Evolutionary conservation across 2,797 vertebrate genomes (phyloP), one percentile per base, ranked within the genome.

Genomic region (Spinus pinus): DNA sequence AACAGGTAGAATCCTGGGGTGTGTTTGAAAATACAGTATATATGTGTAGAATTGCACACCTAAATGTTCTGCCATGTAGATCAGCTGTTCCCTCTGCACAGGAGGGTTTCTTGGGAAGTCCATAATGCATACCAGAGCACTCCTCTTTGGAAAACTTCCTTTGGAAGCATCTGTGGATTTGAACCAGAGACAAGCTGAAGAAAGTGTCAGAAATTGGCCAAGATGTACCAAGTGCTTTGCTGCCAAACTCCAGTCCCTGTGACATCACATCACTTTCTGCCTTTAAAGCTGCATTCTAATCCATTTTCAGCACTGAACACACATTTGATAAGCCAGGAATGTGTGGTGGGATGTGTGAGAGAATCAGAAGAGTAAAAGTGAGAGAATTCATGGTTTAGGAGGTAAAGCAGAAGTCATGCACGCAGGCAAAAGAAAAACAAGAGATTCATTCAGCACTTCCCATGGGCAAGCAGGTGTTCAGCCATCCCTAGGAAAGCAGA

Each of bases 161-260:
- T 80, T 73, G 56, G 71, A 85, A 57, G 50, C 3, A 2, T 62
- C 71, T 80, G 30, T 67, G 79, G 74, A 75, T 93, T 93, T 89
- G 91, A 88, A 81, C 31, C 22, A 57, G 28, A 90, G 56, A 80
- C 1, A 0, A 94, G 24, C 23, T 86, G 79, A 80, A 93, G 33
- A 53, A 91, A 65, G n/a, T 62, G 61, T 83, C 65, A 79, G 49
- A 90, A 88, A 88, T 10, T 90, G 81, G 66, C 88, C 92, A 57
- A 41, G 60, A 67, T 0, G 0, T 24, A 41, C n/a, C 37, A 25
- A 82, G 42, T 17, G 16, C 12, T 86, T 54, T 64, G 17, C 33
- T 90, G 94, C 88, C 93, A 95, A 95, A 88, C 71, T 64, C 24
- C 42, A 79, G 30, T 90, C 80, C 79, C 67, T 17, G 5, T 10